phyloP scores from a whole-genome alignment of 2,113 vertebrate genomes.

The Taxidea taxus region DNA sequence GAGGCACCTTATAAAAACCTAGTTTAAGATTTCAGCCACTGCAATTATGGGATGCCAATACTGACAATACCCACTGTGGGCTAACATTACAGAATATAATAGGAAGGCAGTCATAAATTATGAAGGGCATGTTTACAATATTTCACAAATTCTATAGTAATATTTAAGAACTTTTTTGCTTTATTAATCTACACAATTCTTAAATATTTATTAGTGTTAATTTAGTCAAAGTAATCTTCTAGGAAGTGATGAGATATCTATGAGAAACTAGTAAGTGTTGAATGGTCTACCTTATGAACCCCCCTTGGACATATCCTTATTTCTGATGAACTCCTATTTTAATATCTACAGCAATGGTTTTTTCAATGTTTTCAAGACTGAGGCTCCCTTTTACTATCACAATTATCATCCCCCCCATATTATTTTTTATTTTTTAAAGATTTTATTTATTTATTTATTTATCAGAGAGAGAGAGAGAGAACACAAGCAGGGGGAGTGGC shows the following conservation, averaged over 20 bases:
- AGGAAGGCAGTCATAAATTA: neutral
- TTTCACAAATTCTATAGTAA: neutral
- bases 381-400: neutral
- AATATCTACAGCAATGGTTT: neutral
- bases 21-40: neutral
- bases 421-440: neutral
- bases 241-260: neutral
- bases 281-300: neutral
- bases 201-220: neutral
- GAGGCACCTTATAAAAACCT: neutral
- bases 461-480: too few relatives aligned
- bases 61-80: neutral
- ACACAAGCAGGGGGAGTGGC: too few relatives aligned
- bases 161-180: neutral
- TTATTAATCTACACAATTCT: neutral
- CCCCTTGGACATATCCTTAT: neutral
- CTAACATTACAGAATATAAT: neutral
- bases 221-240: neutral
- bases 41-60: neutral
- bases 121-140: neutral
- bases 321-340: constrained; percentile 11
- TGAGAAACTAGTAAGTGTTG: neutral
- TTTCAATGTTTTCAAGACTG: neutral
- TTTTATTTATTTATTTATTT: too few relatives aligned
- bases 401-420: neutral